A percentile compares a stretch with the other conserved stretches of the same genome.
These are phyloP conservation scores for Ciona savignyi DNA, from an alignment of 23 tunicate genomes.

Conservation along the genomic window DNA sequence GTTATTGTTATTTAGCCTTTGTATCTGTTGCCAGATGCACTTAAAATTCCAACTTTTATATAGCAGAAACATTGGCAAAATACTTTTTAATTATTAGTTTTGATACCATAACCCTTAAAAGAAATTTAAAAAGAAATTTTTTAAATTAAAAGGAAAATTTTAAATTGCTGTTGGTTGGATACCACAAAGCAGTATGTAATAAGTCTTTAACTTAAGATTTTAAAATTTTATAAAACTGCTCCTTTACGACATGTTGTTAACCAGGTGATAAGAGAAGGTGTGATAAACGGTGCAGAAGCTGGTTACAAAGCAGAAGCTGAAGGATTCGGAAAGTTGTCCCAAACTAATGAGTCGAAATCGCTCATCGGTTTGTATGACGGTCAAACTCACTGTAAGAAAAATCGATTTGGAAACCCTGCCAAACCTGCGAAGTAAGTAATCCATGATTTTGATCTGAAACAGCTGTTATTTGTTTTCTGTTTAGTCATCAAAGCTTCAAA, in stretches of 20 bases:
- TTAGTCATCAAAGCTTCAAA: too few relatives aligned
- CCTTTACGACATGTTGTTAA: background rate
- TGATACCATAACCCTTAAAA: too few relatives aligned
- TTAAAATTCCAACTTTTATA: too few relatives aligned
- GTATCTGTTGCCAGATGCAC: too few relatives aligned
- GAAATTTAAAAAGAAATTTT: too few relatives aligned
- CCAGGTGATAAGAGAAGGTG: constrained; percentile 72
- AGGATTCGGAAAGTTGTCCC: constrained; percentile 80
- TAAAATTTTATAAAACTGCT: background rate
- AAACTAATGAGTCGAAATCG: constrained; percentile 83
- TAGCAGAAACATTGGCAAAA: too few relatives aligned
- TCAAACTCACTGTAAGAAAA: constrained; percentile 92
- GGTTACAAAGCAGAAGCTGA: constrained; percentile 74
- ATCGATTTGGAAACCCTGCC: constrained; percentile 77
- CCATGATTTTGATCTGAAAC: too few relatives aligned
- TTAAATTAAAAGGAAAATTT: too few relatives aligned
- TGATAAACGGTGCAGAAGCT: constrained; percentile 45
- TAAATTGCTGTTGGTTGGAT: too few relatives aligned
- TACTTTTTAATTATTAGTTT: too few relatives aligned
- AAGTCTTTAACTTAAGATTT: background rate
- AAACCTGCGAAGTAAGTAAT: constrained; percentile 66
- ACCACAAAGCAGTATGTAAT: background rate
- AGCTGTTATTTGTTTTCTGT: background rate
- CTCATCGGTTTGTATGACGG: constrained; percentile 87
- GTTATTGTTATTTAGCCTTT: too few relatives aligned